Evolutionary conservation across 2,113 vertebrate species (phyloP), one percentile per base, ranked within the genome.

Genomic region (Silurus glanis): DNA sequence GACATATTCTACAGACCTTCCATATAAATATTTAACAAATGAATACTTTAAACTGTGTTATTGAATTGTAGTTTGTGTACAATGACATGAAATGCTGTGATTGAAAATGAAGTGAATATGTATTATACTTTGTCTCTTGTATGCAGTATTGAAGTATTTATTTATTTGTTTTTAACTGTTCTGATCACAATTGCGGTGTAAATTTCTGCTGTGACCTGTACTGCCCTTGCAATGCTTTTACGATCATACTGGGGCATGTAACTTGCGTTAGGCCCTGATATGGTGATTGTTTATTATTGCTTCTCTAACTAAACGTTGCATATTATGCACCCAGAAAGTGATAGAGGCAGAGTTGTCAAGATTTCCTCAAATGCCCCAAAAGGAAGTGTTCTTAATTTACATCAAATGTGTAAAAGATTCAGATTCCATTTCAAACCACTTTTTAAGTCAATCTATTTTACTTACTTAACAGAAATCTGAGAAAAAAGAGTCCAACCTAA

Each of bases 91-190:
- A 62, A 84, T 23, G 69, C 75, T 67, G 49, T 79, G 74, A 55
- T 7, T 71, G 45, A 84, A 74, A 66, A 80, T 74, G 3, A 82
- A 62, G 17, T 51, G 62, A 51, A 69, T 23, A 37, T 82, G 47
- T 86, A 55, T 71, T 37, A 61, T 81, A 82, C 19, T 53, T 59
- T 23, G 23, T 74, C 82, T 86, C 6, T 45, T 81, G 66, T 71
- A 81, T 80, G 53, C 53, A 85, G 37, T 81, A 74, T 86, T 86
- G 81, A 72, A 69, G 80, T 64, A 28, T 28, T 0, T 85, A 64
- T 66, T 80, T 81, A 25, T 66, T 81, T 59, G 56, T 56, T 83
- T 85, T 69, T 17, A 25, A n/a, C 56, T 59, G 47, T 59, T 85
- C 80, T 51, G 1, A 25, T 71, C 80, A 78, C 84, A 28, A 59